Conservation (phyloP, 2,113 vertebrate species). For the Phrynosoma platyrhinos region DNA sequence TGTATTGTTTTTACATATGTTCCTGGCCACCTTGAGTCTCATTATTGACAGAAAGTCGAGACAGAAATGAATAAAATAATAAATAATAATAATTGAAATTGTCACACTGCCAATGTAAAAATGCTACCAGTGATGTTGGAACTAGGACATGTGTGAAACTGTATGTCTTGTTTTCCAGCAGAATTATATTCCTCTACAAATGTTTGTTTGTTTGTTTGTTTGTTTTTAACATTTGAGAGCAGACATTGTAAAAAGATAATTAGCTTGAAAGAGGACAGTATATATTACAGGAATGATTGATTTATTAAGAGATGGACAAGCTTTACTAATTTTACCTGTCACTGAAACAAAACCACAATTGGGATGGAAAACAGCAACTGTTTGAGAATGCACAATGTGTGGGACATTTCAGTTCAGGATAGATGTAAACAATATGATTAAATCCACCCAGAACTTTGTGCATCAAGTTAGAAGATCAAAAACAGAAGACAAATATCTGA, state of each 20-base stretch:
- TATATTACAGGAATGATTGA: neutral
- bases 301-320: conserved; percentile 5
- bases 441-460: conserved; percentile 46
- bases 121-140: too few relatives aligned
- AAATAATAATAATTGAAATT: too few relatives aligned
- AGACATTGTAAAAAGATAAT: neutral
- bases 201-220: neutral
- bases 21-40: too few relatives aligned
- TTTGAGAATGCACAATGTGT: neutral
- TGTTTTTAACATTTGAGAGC: neutral
- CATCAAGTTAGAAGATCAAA: conserved; percentile 2
- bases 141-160: too few relatives aligned
- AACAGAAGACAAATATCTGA: conserved; percentile 51
- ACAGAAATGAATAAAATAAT: too few relatives aligned
- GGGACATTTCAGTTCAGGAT: conserved; percentile 30
- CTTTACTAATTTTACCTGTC: neutral
- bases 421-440: conserved; percentile 46
- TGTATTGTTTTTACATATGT: too few relatives aligned
- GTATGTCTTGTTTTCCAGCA: too few relatives aligned
- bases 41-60: too few relatives aligned
- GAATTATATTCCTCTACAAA: neutral
- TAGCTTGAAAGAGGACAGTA: neutral
- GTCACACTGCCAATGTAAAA: too few relatives aligned
- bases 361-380: neutral
- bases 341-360: conserved; percentile 28